Evolutionary conservation across 2,888 invertebrate genomes (phyloP).

Genomic region (Uropetala carovei): DNA sequence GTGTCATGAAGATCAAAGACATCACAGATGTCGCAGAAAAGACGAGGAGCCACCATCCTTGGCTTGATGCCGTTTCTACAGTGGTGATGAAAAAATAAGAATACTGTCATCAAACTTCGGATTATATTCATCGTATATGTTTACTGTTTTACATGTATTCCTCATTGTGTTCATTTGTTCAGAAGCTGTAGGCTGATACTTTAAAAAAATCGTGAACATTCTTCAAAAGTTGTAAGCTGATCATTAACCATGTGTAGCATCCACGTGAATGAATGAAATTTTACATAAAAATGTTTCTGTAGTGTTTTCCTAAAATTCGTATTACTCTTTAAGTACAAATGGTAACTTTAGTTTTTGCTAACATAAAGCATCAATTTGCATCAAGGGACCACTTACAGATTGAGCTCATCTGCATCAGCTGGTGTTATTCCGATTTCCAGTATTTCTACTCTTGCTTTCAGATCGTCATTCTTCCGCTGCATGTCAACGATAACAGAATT

Average conservation of each 20-base stretch:
- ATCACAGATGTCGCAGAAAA: constrained; percentile 99
- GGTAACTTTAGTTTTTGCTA: constrained; percentile 73
- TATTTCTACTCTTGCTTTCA: constrained; percentile 87
- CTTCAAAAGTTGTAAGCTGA: too few species aligned
- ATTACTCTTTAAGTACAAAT: too few species aligned
- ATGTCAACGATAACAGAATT: constrained; percentile 98
- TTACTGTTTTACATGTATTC: too few species aligned
- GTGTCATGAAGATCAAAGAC: constrained; percentile 97
- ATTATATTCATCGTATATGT: too few species aligned
- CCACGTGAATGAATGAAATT: neutral
- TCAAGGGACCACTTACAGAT: constrained; percentile 73
- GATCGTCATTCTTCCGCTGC: constrained; percentile 93
- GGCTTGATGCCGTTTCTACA: constrained; percentile 73
- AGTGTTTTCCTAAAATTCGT: too few species aligned
- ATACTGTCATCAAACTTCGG: too few species aligned
- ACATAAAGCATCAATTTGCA: constrained; percentile 71
- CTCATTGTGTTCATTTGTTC: too few species aligned
- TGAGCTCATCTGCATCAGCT: constrained; percentile 75
- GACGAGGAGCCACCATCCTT: constrained; percentile 82
- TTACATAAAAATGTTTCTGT: neutral
- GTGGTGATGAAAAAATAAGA: neutral
- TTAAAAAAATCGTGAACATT: too few species aligned
- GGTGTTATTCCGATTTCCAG: constrained; percentile 82
- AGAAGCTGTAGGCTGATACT: too few species aligned
- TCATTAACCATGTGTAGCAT: too few species aligned